Conservation (phyloP, 1,140 invertebrate species). For the Penaeus vannamei region DNA sequence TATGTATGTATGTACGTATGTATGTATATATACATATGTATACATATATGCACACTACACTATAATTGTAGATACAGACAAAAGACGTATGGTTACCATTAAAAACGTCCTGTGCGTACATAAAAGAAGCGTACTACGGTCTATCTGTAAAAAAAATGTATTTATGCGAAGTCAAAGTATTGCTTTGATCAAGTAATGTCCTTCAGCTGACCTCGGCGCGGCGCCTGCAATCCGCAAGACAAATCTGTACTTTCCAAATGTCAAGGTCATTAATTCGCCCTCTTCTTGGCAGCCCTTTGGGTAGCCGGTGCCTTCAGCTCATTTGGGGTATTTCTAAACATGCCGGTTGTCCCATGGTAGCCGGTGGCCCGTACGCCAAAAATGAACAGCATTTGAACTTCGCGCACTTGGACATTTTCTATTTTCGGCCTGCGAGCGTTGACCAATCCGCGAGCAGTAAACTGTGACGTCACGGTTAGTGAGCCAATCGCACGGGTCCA, state of each 20-base stretch:
- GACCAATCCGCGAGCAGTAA: not conserved
- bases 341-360: not conserved
- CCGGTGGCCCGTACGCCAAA: constrained; percentile 7
- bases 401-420: not conserved
- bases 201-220: no score
- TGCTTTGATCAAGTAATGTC: no score
- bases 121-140: no score
- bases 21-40: not conserved
- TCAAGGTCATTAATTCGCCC: not conserved
- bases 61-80: no score
- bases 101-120: no score
- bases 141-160: no score
- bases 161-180: no score
- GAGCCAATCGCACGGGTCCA: constrained; percentile 17
- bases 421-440: not conserved
- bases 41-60: not conserved
- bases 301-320: not conserved
- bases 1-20: not conserved
- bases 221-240: not conserved
- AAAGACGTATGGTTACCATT: no score
- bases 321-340: constrained; percentile 16
- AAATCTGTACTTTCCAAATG: not conserved
- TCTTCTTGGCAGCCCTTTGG: not conserved
- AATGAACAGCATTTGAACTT: constrained; percentile 25
- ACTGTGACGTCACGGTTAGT: not conserved